These are phyloP conservation scores for Palythoa caribaeorum DNA, from an alignment of 92 coral and sea anemone genomes.

Conservation along the genomic window DNA sequence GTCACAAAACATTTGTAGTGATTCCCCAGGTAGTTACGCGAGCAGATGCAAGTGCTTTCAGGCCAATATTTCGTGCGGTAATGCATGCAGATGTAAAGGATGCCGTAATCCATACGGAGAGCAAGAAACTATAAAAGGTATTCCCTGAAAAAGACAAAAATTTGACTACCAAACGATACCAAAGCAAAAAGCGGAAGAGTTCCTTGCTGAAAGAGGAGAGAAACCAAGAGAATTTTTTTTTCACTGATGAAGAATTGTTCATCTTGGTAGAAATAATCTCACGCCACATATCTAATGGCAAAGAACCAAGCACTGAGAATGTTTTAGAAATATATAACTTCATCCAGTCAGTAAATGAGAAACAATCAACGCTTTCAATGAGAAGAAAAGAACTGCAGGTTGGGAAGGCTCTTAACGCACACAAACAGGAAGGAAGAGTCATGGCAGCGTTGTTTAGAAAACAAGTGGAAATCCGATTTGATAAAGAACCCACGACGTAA, in stretches of 20 bases:
- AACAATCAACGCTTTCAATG: neutral
- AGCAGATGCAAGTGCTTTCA: slow-evolving; percentile 1
- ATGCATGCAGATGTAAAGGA: slow-evolving; percentile 42
- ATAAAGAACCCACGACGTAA: neutral
- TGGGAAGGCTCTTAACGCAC: neutral
- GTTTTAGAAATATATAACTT: neutral
- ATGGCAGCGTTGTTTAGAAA: neutral
- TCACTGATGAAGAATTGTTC: neutral
- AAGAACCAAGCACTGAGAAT: neutral
- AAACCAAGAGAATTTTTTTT: neutral
- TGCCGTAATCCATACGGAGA: slow-evolving; percentile 50
- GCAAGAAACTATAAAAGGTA: slow-evolving; percentile 4
- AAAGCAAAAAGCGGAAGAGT: neutral
- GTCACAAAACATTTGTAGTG: neutral
- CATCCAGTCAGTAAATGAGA: neutral
- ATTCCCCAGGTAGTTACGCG: neutral
- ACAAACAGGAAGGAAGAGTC: neutral
- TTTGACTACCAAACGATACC: neutral
- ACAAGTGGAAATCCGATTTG: neutral
- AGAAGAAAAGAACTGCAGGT: neutral
- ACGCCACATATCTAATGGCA: neutral
- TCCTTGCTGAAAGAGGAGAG: neutral
- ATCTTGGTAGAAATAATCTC: neutral
- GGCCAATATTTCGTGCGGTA: neutral
- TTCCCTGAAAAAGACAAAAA: neutral